Evolutionary conservation across 1,140 invertebrate genomes (phyloP).

Genomic region (Reticulitermes speratus): DNA sequence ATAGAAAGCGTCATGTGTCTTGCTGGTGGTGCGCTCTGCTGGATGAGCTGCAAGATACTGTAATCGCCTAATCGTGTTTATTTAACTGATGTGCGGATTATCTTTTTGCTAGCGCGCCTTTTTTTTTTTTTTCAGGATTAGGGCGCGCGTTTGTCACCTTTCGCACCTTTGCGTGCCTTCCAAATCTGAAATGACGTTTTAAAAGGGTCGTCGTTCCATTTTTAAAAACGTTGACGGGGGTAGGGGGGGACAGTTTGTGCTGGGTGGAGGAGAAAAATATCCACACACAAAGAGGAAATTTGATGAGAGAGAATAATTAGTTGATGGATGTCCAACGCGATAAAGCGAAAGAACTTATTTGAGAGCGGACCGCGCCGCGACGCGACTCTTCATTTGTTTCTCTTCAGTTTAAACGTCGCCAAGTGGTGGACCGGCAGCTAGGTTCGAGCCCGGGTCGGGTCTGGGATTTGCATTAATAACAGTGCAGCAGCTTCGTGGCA

Average conservation of each 20-base stretch:
- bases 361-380: not conserved
- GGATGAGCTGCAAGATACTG: not conserved
- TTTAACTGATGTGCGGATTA: slow-evolving; percentile 19
- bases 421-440: no score
- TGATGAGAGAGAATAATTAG: slow-evolving; percentile 35
- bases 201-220: slow-evolving; percentile 29
- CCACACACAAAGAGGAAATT: slow-evolving; percentile 29
- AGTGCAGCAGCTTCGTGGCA: no score
- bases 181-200: slow-evolving; percentile 35
- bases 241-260: not conserved
- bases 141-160: not conserved
- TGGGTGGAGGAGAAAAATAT: not conserved
- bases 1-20: slow-evolving; percentile 1
- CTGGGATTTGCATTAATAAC: no score
- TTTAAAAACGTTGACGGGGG: slow-evolving; percentile 13
- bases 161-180: not conserved
- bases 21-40: slow-evolving; percentile 1
- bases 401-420: no score
- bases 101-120: slow-evolving; percentile 1
- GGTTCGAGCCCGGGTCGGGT: no score
- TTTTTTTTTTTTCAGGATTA: no score
- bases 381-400: not conserved
- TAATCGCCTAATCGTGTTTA: slow-evolving; percentile 1
- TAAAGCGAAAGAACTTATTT: slow-evolving; percentile 28
- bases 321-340: slow-evolving; percentile 34